These are phyloP conservation scores for Nesospiza acunhae DNA, from an alignment of 2,113 vertebrate species.

Conservation along the genomic window DNA sequence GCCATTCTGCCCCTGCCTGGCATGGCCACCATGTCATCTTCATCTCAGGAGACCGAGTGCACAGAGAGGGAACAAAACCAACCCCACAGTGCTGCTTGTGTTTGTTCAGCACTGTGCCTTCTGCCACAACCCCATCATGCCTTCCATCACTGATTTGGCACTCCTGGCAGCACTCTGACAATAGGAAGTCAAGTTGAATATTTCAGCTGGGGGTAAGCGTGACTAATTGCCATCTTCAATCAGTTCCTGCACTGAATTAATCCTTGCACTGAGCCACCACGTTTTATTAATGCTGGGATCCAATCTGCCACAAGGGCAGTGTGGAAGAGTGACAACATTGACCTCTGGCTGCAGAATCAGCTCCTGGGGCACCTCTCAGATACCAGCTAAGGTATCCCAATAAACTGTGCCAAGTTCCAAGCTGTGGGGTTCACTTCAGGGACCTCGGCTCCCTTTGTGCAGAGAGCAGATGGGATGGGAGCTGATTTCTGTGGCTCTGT, in stretches of 20 bases:
- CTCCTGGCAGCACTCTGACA: constrained; percentile 45
- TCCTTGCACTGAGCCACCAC: constrained; percentile 44
- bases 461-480: background rate
- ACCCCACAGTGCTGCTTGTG: background rate
- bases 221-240: constrained; percentile 59
- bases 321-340: background rate
- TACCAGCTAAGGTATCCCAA: background rate
- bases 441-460: background rate
- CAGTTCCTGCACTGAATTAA: constrained; percentile 47
- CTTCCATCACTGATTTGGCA: background rate
- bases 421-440: background rate
- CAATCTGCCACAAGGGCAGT: constrained; percentile 20
- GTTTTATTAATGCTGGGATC: constrained; percentile 41
- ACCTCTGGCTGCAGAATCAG: background rate
- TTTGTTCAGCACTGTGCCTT: background rate
- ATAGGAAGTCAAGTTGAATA: constrained; percentile 17
- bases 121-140: background rate
- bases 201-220: constrained; percentile 34
- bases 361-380: background rate
- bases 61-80: background rate
- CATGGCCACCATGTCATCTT: background rate
- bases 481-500: background rate
- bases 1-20: background rate
- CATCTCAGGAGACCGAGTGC: background rate
- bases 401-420: background rate